Evolutionary conservation across 2,888 invertebrate genomes (phyloP), one percentile per base, ranked within the genome.

Genomic region (Muschampia plurimacula): DNA sequence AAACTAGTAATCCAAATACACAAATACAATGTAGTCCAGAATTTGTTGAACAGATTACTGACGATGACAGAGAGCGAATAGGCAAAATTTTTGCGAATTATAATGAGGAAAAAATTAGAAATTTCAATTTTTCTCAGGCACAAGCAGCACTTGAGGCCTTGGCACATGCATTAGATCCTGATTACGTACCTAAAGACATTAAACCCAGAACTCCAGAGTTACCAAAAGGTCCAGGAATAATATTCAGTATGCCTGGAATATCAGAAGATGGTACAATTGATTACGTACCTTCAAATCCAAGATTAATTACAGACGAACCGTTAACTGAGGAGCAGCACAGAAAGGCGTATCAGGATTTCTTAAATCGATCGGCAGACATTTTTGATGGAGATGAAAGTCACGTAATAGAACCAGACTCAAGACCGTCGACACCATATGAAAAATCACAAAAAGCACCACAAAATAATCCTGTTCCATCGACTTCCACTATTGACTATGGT

Each of bases 381-480:
- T 59, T 59, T 71, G 65, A 59, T 9, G 59, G n/a, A 15, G 70
- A 71, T 60, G 28, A 49, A 12, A 49, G 66, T 41, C 55, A 67
- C 10, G 52, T 72, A 10, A 72, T 72, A 52, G 71, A 72, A 67
- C 71, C 71, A 5, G 49, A 59, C 9, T 67, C 60, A n/a, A 65
- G 49, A n/a, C 60, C 71, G 41, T 32, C 71, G 3, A 28, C 66
- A 0, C 55, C 55, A 46, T 15, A 15, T 15, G 41, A 60, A 15
- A 28, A 59, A 46, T 9, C 6, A 55, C 22, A 22, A 22, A 55
- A 55, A 55, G n/a, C n/a, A 52, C 57, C 57, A 3, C 41, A 36
- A 44, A 36, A 32, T 8, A 15, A 36, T 60, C 36, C 68, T 7
- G 7, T 36, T 7, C 28, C 68, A 39, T 36, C 46, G 15, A 36